phyloP scores from a whole-genome alignment of 2,113 vertebrate genomes.

The Mormyrus iriodes region DNA sequence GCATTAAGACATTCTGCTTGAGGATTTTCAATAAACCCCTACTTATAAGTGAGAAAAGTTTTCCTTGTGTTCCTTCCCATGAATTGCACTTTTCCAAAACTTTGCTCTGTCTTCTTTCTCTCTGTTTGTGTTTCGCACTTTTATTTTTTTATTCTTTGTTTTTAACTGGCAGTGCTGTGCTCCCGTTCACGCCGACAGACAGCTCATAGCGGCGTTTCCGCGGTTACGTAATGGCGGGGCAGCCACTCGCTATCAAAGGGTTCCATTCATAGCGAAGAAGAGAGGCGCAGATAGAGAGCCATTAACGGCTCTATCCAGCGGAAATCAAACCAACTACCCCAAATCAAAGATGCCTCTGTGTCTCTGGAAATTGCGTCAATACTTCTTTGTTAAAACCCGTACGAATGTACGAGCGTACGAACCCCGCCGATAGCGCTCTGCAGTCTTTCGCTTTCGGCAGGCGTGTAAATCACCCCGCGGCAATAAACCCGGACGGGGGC shows the following conservation, averaged over 20 bases:
- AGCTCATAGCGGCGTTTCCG: background rate
- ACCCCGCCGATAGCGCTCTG: background rate
- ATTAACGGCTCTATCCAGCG: background rate
- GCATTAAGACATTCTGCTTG: background rate
- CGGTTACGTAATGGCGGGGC: background rate
- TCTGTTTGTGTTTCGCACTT: background rate
- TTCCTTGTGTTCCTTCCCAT: background rate
- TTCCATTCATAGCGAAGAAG: background rate
- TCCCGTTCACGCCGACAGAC: background rate
- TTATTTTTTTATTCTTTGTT: background rate
- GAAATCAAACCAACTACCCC: background rate
- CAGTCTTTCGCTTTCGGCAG: background rate
- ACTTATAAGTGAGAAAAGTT: background rate
- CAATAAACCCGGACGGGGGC: background rate
- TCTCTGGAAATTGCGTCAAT: constrained; percentile 13
- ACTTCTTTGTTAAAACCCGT: background rate
- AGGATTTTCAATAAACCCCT: background rate
- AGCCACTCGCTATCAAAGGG: background rate
- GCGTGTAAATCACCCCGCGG: background rate
- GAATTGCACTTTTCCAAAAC: background rate
- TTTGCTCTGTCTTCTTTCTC: background rate
- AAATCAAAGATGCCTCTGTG: background rate
- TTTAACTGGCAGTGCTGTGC: background rate
- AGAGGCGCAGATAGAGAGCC: background rate
- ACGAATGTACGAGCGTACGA: background rate